Base-by-base conservation (phyloP, 2,113 vertebrate species). In the Prolemur simus region DNA sequence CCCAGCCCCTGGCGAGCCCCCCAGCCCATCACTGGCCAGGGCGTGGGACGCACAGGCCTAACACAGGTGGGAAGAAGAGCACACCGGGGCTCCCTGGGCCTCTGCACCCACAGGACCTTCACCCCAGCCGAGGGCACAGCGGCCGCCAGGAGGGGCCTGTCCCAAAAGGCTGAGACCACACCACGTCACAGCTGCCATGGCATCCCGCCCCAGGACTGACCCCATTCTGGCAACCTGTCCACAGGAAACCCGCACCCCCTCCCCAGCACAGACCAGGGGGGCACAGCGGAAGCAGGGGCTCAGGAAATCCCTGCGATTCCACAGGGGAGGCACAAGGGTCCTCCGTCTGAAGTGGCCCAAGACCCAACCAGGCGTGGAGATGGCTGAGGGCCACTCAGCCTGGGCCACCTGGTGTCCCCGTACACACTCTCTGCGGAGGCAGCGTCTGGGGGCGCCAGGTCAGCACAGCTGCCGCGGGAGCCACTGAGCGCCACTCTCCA, bases 21-120 rank as follows among this genome's bases (percentile, higher is more conserved):
- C 12, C 34, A 23, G 13, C 63, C 9, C 23, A 2, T 14, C 23
- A 56, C 74, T 15, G 29, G 12, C 52, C 27, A 52, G 7, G 29
- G n/a, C 20, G 29, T 29, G 13, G 10, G 47, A 23, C 13, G 54
- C 25, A 42, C n/a, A 18, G 6, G 52, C 47, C 73, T 25, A 14
- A 42, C 13, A 8, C 0, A 10, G 17, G 80, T 0, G 0, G 20
- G 20, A 25, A 27, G 54, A 27, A 25, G 42, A 25, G 27, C 5
- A 5, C 1, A 17, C 13, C 8, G 1, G 25, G 83, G 42, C 4
- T 47, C 60, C 83, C 56, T 4, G 10, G 8, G 68, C 49, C 39
- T 60, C 60, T 60, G n/a, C 7, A 49, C 4, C 34, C 88, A 14
- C 0, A 3, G 71, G 9, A 42, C 4, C 4, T 27, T 37, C 45